Conservation (phyloP, 1,140 invertebrate genomes). For the Brachionus paranguensis region DNA sequence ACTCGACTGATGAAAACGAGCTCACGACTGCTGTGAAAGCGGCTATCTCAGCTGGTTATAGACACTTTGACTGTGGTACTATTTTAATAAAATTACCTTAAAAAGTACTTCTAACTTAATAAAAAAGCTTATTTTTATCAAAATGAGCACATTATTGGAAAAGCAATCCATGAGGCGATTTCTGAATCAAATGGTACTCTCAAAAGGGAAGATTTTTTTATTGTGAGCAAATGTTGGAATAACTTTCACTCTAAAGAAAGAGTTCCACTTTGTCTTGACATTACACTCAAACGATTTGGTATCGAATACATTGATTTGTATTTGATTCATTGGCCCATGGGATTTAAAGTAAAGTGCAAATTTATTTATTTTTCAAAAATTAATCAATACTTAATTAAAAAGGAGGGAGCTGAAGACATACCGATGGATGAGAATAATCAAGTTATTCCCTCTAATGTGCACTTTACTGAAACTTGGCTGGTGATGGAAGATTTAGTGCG, state of each 20-base stretch:
- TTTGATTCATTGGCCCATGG: conserved; percentile 53
- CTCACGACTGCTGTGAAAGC: not conserved
- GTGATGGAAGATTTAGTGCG: conserved; percentile 33
- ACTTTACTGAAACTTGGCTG: conserved; percentile 9
- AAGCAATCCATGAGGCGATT: conserved; percentile 1
- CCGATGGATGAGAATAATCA: conserved; percentile 48
- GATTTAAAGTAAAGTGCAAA: conserved; percentile 40
- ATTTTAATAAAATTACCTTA: not conserved
- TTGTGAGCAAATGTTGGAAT: conserved; percentile 32
- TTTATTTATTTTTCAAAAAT: not conserved
- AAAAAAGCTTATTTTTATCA: conserved; percentile 19
- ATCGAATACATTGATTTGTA: conserved; percentile 50
- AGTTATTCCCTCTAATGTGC: conserved; percentile 44
- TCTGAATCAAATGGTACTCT: not conserved
- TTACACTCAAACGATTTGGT: conserved; percentile 48
- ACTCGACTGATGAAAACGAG: not conserved
- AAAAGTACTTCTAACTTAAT: not conserved
- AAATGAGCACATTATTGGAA: conserved; percentile 32
- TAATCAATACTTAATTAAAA: not conserved
- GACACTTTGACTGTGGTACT: conserved; percentile 29
- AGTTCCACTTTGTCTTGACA: conserved; percentile 44
- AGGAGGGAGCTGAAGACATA: conserved; percentile 48
- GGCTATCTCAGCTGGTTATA: not conserved
- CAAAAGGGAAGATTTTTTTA: not conserved
- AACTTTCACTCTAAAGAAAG: conserved; percentile 3